Percentiles rank a stretch among this genome's conserved stretches.
Conservation (phyloP, 2,797 vertebrate species). For the Knipowitschia caucasica region DNA sequence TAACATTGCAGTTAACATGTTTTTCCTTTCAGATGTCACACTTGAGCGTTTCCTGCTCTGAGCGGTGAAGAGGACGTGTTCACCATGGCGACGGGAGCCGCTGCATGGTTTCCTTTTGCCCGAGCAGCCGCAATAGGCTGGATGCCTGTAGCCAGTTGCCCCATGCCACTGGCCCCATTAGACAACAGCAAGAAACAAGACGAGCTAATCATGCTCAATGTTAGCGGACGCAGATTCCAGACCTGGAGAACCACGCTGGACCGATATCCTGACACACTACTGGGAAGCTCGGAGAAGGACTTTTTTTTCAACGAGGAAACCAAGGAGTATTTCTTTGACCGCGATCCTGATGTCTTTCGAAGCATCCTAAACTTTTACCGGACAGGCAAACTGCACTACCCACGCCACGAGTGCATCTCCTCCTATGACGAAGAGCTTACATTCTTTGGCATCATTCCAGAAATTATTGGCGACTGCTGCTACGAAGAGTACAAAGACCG, state of each 20-base stretch:
- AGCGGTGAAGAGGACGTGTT: conserved; percentile 55
- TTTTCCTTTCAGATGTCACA: conserved; percentile 73
- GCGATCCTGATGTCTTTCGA: conserved; percentile 94
- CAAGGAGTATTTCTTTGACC: conserved; percentile 98
- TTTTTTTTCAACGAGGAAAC: conserved; percentile 98
- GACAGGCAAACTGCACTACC: conserved; percentile 97
- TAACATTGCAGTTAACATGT: conserved; percentile 2
- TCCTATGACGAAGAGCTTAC: conserved; percentile 94
- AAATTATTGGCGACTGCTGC: conserved; percentile 98
- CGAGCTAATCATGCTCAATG: conserved; percentile 92
- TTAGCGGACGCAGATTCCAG: conserved; percentile 94
- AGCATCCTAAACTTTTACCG: conserved; percentile 97
- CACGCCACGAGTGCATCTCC: conserved; percentile 94
- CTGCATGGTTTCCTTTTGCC: conserved; percentile 96
- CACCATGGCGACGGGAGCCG: conserved; percentile 91
- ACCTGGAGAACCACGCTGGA: conserved; percentile 98
- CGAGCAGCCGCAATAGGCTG: conserved; percentile 96
- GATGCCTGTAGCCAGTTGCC: conserved; percentile 98
- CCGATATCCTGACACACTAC: conserved; percentile 92
- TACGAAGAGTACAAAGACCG: conserved; percentile 99
- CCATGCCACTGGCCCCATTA: conserved; percentile 90
- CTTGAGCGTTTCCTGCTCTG: conserved; percentile 62
- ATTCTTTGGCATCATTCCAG: conserved; percentile 96
- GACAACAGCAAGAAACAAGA: conserved; percentile 91
- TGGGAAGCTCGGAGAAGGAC: conserved; percentile 96